Evolutionary conservation across 2,113 vertebrate genomes (phyloP), one percentile per base, ranked within the genome.

Genomic region (Athene cunicularia): DNA sequence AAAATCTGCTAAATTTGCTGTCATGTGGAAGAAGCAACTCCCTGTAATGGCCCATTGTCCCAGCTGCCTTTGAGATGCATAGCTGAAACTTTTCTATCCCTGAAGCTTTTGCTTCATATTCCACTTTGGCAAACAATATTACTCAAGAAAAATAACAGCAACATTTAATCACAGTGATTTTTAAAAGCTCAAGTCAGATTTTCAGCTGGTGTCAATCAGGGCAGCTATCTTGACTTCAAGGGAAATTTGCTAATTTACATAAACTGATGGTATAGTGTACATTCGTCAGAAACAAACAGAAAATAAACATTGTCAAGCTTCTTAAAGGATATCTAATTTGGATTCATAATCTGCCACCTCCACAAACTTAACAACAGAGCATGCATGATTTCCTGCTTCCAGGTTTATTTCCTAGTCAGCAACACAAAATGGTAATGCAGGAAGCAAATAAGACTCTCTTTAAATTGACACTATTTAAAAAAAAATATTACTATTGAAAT

Each of bases 81-180:
- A 86, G 58, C 49, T 86, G 80, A 86, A 72, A 80, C 58, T 73
- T 43, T 83, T 90, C 63, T 86, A n/a, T 39, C 72, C 45, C 50
- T 45, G 62, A 84, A 88, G 43, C 47, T 92, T 91, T 92, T 86
- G 33, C 58, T 92, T 93, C 6, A 39, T 88, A 86, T 93, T 92
- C 67, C 59, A 37, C 35, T 92, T 92, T 66, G 33, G 19, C 41
- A 90, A 92, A 75, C 35, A 76, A 24, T 92, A 35, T 60, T 83
- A 62, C 15, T 66, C 30, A 70, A 66, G 50, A 68, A 83, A 86
- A 93, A 86, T 30, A 90, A 30, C 35, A 80, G 8, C 62, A 80
- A 27, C 30, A 47, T 60, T 80, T 94, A 91, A 80, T 80, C 53
- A 86, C 11, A 50, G 63, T 53, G 64, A 50, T 77, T 86, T 86